These are phyloP conservation scores for Cryptotermes secundus DNA, from an alignment of 1,140 invertebrate genomes.

Conservation along the genomic window DNA sequence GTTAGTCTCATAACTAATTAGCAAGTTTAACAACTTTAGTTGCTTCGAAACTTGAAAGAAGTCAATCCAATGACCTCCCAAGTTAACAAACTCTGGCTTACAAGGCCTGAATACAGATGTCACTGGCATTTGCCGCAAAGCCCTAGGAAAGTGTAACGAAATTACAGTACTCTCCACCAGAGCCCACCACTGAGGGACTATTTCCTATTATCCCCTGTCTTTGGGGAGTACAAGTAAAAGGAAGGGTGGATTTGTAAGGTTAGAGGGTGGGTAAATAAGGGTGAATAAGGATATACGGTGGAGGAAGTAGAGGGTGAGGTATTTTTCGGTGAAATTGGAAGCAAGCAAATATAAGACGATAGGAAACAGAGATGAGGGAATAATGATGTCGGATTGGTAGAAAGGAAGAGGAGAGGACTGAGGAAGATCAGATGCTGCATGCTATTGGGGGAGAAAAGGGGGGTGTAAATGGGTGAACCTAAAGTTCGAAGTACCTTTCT, in stretches of 20 bases:
- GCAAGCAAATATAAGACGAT: background rate
- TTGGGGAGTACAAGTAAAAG: background rate
- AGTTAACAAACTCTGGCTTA: background rate
- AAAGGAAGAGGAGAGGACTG: background rate
- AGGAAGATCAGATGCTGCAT: background rate
- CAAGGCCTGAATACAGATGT: background rate
- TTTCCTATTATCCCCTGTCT: background rate
- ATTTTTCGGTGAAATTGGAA: background rate
- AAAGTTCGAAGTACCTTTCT: background rate
- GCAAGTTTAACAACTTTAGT: no score
- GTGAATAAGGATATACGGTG: background rate
- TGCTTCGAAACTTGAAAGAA: background rate
- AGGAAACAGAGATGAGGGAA: background rate
- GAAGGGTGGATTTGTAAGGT: background rate
- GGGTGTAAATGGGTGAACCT: background rate
- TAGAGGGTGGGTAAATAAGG: background rate
- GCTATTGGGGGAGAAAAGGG: background rate
- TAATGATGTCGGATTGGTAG: background rate
- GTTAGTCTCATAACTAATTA: no score
- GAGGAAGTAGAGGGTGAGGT: background rate
- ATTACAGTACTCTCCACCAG: background rate
- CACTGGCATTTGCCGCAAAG: background rate
- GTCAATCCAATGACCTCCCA: no score
- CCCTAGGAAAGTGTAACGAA: background rate
- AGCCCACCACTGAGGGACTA: background rate